Evolutionary conservation across 2,888 invertebrate species (phyloP).

Genomic region (Disparrhopalites patrizii): DNA sequence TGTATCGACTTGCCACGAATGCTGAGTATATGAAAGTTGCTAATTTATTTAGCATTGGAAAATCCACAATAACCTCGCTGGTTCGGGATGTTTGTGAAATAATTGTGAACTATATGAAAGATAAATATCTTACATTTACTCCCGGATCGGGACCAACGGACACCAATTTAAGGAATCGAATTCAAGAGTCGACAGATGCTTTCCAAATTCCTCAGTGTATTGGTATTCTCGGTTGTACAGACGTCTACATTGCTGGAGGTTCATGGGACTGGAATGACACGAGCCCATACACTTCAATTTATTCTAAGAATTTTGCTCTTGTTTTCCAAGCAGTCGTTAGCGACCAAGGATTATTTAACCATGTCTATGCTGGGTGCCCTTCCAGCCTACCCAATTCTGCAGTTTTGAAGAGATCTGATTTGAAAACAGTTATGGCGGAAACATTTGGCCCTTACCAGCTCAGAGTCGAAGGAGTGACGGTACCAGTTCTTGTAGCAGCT

Average conservation of each 20-base stretch:
- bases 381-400: slow-evolving; percentile 31
- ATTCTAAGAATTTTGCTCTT: slow-evolving; percentile 34
- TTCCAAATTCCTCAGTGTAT: slow-evolving; percentile 37
- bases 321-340: slow-evolving; percentile 44
- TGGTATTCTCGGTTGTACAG: slow-evolving; percentile 37
- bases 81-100: slow-evolving; percentile 42
- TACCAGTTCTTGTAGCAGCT: slow-evolving; percentile 1
- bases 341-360: slow-evolving; percentile 30
- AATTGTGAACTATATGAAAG: slow-evolving; percentile 33
- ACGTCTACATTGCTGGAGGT: slow-evolving; percentile 35
- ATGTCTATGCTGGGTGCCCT: slow-evolving; percentile 34
- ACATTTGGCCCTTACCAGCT: slow-evolving; percentile 4
- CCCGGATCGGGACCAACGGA: slow-evolving; percentile 12
- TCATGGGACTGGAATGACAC: slow-evolving; percentile 34
- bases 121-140: slow-evolving; percentile 35
- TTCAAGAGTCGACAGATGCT: slow-evolving; percentile 19
- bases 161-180: slow-evolving; percentile 8
- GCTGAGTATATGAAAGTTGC: slow-evolving; percentile 39
- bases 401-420: slow-evolving; percentile 27
- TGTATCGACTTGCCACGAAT: slow-evolving; percentile 40
- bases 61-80: slow-evolving; percentile 37
- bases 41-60: slow-evolving; percentile 38
- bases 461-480: not conserved
- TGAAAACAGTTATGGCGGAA: slow-evolving; percentile 25
- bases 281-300: slow-evolving; percentile 34